Evolutionary conservation across 2,888 invertebrate species (phyloP), one percentile per base, ranked within the genome.

Genomic region (Sphaerophoria rueppellii): DNA sequence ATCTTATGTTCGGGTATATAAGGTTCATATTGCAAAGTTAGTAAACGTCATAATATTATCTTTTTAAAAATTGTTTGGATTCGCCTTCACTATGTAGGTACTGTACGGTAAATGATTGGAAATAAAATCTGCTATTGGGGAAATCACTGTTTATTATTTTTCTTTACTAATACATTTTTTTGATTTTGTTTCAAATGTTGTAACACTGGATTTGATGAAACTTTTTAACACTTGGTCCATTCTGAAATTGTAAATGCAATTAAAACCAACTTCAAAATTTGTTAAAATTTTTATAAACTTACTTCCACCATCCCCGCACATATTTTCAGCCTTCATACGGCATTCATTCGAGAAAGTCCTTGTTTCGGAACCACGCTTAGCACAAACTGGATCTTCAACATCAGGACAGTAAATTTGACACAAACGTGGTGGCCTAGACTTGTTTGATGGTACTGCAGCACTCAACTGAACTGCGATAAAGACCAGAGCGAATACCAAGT

Each of bases 391-490:
- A 0, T 60, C 37, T 1, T 40, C 2, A 3, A 55, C 11, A 6
- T 73, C 82, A 6, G 82, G 73, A n/a, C 82, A 82, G 24, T 73
- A 67, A 2, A 82, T 82, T 50, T 73, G 73, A 9, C 82, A 82
- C 14, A 82, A 32, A 6, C 73, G 65, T 6, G 60, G 12, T n/a
- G n/a, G 48, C 0, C 5, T 6, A 24, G 6, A 4, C 55, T 58
- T 1, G 65, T 2, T n/a, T 40, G 24, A 24, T 6, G 70, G 32
- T n/a, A 32, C 14, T 12, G 54, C 81, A 50, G 43, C 37, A 50
- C 24, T 43, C 6, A 55, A 12, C 46, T 67, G 72, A 61, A 67
- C 32, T 4, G n/a, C 67, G 14, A 77, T 34, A 4, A 82, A 37
- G 9, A 77, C 6, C 2, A 73, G 11, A 43, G 63, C 77, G 16